A percentile compares a stretch with the other conserved stretches of the same genome.
Evolutionary conservation across 2,113 vertebrate genomes (phyloP).

Genomic region (Calyptommatus sinebrachiatus): DNA sequence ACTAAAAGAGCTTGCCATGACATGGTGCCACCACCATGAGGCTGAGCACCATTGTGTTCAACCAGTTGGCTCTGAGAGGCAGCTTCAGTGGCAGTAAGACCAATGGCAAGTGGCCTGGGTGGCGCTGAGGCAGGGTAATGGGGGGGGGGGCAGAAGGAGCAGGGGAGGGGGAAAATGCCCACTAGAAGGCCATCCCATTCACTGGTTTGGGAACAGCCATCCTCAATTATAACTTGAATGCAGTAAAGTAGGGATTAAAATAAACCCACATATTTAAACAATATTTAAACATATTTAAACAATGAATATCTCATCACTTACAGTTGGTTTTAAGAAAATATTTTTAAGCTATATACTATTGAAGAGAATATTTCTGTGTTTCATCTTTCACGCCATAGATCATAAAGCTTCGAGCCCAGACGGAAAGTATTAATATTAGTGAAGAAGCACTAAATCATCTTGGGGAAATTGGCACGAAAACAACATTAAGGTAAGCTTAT

Average conservation of each 20-base stretch:
- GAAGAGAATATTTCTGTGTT: neutral
- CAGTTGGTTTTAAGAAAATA: neutral
- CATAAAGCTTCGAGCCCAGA: slow-evolving; percentile 96
- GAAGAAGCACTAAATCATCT: slow-evolving; percentile 91
- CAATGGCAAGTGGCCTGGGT: too few species aligned
- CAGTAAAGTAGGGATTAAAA: neutral
- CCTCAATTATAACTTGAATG: neutral
- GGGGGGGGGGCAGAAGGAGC: too few species aligned
- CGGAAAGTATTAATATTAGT: slow-evolving; percentile 89
- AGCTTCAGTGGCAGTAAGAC: too few species aligned
- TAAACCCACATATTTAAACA: neutral
- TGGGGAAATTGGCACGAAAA: slow-evolving; percentile 94
- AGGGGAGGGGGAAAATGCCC: too few species aligned
- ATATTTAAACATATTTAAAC: neutral
- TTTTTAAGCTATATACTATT: neutral
- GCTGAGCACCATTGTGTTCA: too few species aligned
- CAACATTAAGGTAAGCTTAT: slow-evolving; percentile 86
- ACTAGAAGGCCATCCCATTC: too few species aligned
- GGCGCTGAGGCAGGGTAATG: too few species aligned
- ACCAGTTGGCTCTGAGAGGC: too few species aligned
- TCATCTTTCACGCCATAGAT: slow-evolving; percentile 74
- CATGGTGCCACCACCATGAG: too few species aligned
- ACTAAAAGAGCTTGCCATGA: too few species aligned
- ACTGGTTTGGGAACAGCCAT: too few species aligned
- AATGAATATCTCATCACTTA: neutral